Evolutionary conservation across 1,140 invertebrate species (phyloP).

Genomic region (Leptinotarsa lineolata): DNA sequence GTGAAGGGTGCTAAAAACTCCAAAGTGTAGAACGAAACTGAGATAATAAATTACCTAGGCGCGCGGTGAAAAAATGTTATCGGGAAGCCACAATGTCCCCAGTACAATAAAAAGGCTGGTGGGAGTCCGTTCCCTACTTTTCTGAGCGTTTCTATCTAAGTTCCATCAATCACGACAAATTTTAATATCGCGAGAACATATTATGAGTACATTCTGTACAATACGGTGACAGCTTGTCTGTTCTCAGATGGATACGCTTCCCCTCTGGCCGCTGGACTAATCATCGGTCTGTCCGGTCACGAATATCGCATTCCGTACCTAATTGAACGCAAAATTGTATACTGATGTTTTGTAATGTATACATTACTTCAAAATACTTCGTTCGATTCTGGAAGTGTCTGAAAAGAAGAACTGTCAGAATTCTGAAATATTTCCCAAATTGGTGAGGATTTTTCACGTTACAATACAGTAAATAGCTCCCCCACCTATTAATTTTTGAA

Average conservation of each 20-base stretch:
- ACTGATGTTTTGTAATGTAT: no score
- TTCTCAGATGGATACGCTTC: neutral
- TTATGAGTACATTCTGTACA: constrained; percentile 36
- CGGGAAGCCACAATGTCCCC: constrained; percentile 39
- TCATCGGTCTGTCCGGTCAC: neutral
- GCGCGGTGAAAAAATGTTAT: constrained; percentile 44
- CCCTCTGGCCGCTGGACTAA: constrained; percentile 1
- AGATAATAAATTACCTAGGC: constrained; percentile 45
- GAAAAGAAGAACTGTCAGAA: no score
- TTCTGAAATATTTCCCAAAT: no score
- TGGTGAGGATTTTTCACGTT: no score
- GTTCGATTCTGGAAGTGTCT: no score
- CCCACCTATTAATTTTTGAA: no score
- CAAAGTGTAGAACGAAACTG: constrained; percentile 4
- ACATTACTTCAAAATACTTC: no score
- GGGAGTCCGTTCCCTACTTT: constrained; percentile 36
- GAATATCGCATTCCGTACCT: neutral
- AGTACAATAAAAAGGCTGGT: constrained; percentile 44
- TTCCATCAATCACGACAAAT: constrained; percentile 55
- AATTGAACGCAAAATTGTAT: neutral
- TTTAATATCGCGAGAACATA: constrained; percentile 53
- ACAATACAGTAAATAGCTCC: no score
- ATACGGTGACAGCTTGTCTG: constrained; percentile 26
- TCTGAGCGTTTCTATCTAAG: constrained; percentile 46
- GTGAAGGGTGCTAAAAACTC: constrained; percentile 22